Base-by-base conservation (phyloP, 2,888 invertebrate species). In the Amphimallon solstitiale region DNA sequence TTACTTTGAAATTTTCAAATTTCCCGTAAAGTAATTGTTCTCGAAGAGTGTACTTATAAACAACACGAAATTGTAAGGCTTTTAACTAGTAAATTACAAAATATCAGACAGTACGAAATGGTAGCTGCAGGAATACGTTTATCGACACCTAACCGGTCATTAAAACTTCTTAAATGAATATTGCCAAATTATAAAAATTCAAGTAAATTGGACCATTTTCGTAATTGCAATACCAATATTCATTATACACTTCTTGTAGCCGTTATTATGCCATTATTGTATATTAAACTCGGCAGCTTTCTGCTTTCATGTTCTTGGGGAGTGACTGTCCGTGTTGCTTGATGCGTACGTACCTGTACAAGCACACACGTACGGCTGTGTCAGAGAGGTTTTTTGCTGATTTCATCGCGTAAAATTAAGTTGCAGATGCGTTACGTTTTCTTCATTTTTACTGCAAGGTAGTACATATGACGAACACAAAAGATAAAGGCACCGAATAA, bases 171-270 rank as follows among this genome's bases (percentile, higher is more conserved):
- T 56, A 65, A 65, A 65, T 65, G 65, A 65, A 65, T 65, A 65
- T 65, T 51, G 65, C 17, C 46, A 19, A 46, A 21, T 46, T 46
- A 46, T 46, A 46, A 46, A 46, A 21, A 21, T 46, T 19, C 61
- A 17, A 61, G 61, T 46, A 65, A 65, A 65, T 65, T 65, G 65
- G 60, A 4, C 65, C 65, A 65, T 65, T 65, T 65, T 65, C 65
- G 48, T 65, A 65, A 65, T 65, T 65, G 65, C 65, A 65, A 65
- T 65, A 23, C 65, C 65, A 65, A 65, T 65, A 65, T 65, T 65
- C 65, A 65, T 65, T 65, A 65, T 65, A 34, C 9, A 29, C 21
- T 29, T 61, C 46, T 45, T 34, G 61, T 14, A 15, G 61, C 34
- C 12, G 49, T 49, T 62, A 62, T 62, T 62, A 62, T 62, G 62